Conservation (phyloP, 2,888 invertebrate species). For the Gastrophysa polygoni region DNA sequence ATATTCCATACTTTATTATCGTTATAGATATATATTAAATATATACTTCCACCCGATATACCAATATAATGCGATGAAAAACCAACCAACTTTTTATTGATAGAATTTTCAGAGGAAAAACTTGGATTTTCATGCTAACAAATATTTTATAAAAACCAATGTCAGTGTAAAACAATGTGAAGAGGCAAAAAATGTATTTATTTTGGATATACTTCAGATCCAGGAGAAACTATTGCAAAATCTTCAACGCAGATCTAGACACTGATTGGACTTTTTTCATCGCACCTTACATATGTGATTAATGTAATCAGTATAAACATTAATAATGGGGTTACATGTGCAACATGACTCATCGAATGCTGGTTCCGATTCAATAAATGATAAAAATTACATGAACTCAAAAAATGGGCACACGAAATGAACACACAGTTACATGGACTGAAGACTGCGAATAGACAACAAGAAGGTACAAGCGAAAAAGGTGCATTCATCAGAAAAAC, state of each 20-base stretch:
- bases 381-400: constrained; percentile 16
- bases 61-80: constrained; percentile 19
- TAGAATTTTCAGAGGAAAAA: background rate
- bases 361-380: constrained; percentile 51
- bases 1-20: constrained; percentile 32
- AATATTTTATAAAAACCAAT: no score
- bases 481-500: background rate
- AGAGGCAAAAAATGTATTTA: no score
- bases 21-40: constrained; percentile 41
- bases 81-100: constrained; percentile 11
- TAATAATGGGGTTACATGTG: constrained; percentile 61
- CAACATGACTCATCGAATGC: constrained; percentile 60
- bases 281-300: constrained; percentile 60
- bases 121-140: no score
- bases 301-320: constrained; percentile 63
- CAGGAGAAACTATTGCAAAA: no score
- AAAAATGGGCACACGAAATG: constrained; percentile 16
- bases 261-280: background rate
- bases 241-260: background rate
- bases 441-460: background rate
- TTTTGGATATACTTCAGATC: no score
- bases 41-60: constrained; percentile 59
- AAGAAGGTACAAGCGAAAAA: background rate
- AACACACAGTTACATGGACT: background rate
- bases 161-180: no score